phyloP scores from a whole-genome alignment of 2,888 invertebrate species.

The Cartodere bifasciata region DNA sequence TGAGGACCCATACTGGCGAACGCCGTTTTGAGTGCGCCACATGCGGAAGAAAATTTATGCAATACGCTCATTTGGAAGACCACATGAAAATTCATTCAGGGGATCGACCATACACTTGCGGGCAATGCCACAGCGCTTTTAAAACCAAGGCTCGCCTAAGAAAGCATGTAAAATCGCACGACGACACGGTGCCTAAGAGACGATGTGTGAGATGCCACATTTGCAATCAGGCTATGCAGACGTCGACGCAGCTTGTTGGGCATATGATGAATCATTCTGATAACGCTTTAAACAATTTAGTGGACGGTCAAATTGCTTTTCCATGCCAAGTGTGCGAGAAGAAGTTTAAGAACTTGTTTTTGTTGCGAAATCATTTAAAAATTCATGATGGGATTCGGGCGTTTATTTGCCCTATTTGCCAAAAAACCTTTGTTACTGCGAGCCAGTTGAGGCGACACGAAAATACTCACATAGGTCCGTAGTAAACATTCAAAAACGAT shows the following conservation, averaged over 20 bases:
- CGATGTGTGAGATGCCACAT: slow-evolving; percentile 23
- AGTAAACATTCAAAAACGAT: not conserved
- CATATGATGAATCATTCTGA: slow-evolving; percentile 23
- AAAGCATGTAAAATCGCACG: slow-evolving; percentile 26
- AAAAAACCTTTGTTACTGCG: slow-evolving; percentile 24
- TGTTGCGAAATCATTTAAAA: slow-evolving; percentile 23
- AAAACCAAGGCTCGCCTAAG: slow-evolving; percentile 27
- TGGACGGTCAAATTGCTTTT: slow-evolving; percentile 20
- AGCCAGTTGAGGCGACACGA: slow-evolving; percentile 27
- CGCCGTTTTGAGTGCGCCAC: slow-evolving; percentile 26
- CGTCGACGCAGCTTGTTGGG: slow-evolving; percentile 22
- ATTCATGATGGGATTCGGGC: slow-evolving; percentile 20
- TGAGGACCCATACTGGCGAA: slow-evolving; percentile 28
- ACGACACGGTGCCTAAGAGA: slow-evolving; percentile 18
- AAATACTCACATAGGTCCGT: slow-evolving; percentile 28
- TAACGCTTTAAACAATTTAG: not conserved
- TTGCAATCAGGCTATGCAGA: slow-evolving; percentile 24
- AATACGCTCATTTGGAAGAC: slow-evolving; percentile 30
- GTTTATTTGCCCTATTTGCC: slow-evolving; percentile 26
- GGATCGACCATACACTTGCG: slow-evolving; percentile 27
- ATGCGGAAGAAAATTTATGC: slow-evolving; percentile 28
- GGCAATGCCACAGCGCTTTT: slow-evolving; percentile 27
- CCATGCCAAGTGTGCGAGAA: slow-evolving; percentile 26
- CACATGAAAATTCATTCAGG: slow-evolving; percentile 29
- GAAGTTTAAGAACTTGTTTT: slow-evolving; percentile 22